Base-by-base conservation (phyloP, 2,797 vertebrate species). In the Heterohyrax brucei region DNA sequence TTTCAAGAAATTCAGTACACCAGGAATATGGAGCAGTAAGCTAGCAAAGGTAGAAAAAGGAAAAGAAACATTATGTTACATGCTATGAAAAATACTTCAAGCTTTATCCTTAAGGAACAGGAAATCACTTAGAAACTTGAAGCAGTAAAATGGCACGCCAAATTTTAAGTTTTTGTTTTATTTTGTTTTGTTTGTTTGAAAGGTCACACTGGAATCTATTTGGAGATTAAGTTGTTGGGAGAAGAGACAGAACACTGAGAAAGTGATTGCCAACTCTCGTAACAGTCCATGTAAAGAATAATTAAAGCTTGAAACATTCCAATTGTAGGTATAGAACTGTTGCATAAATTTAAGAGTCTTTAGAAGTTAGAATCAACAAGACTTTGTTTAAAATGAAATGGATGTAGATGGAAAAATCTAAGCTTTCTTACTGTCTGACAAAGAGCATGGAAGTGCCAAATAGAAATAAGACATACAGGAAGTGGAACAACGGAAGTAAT, bases 101-200 rank as follows among this genome's bases (percentile, higher is more conserved):
- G 68, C 22, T 91, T 87, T 61, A 66, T 95, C 39, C 46, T 91
- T 28, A 66, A 95, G 68, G 44, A 24, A 82, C 46, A 79, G 39
- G 24, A 95, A 96, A 93, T 30, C 86, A 66, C 84, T 95, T 93
- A 87, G 3, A 95, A 81, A 89, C 87, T 95, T 95, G 79, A 93
- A 94, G 10, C 83, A 91, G 50, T 70, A 86, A 95, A 28, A 87
- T 87, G 26, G 9, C 30, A 81, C 89, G 95, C 94, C 87, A 95
- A 93, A 92, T 88, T 96, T 97, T 86, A 86, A 64, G 92, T 95
- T 97, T 86, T 56, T 56, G 13, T 56, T 56, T 56, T 56, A 56
- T 7, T 33, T 70, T 68, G 9, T 39, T 68, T 68, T 30, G 53
- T 53, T 53, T 53, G 53, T 61, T 61, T 5, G 81, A 92, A 87